Evolutionary conservation across 2,888 invertebrate species (phyloP).

Genomic region (Macrophya annulata): DNA sequence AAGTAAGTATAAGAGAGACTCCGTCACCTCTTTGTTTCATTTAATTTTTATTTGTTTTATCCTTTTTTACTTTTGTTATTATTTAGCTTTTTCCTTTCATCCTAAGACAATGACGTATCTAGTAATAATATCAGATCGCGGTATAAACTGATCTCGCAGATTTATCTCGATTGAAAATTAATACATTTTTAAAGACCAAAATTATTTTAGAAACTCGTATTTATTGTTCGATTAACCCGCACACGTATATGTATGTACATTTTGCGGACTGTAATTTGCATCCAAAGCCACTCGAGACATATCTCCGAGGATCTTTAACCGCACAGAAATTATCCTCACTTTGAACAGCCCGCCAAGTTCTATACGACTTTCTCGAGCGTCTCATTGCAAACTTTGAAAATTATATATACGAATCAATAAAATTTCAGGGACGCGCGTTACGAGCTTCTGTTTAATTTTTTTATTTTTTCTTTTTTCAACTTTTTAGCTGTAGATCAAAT

Average conservation of each 20-base stretch:
- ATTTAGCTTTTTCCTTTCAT: not conserved
- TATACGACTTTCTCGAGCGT: not conserved
- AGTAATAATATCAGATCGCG: conserved; percentile 15
- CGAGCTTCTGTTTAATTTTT: not conserved
- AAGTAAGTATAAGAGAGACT: not conserved
- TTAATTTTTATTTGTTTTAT: not conserved
- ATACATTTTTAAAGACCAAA: not conserved
- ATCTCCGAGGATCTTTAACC: not conserved
- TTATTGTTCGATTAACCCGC: conserved; percentile 15
- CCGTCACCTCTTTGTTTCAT: conserved; percentile 23
- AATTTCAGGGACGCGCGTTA: not conserved
- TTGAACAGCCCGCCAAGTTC: not conserved
- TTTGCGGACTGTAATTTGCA: not conserved
- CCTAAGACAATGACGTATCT: conserved; percentile 12
- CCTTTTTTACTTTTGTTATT: not conserved
- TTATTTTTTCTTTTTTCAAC: not conserved
- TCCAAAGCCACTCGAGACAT: not conserved
- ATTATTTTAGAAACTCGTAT: not conserved
- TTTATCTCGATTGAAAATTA: not conserved
- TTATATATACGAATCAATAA: not conserved
- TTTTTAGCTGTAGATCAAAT: not conserved
- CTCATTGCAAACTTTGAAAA: not conserved
- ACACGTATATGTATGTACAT: not conserved
- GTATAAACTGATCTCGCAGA: not conserved
- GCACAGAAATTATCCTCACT: not conserved